Evolutionary conservation across 1,140 invertebrate genomes (phyloP), one percentile per base, ranked within the genome.

Genomic region (Riptortus pedestris): DNA sequence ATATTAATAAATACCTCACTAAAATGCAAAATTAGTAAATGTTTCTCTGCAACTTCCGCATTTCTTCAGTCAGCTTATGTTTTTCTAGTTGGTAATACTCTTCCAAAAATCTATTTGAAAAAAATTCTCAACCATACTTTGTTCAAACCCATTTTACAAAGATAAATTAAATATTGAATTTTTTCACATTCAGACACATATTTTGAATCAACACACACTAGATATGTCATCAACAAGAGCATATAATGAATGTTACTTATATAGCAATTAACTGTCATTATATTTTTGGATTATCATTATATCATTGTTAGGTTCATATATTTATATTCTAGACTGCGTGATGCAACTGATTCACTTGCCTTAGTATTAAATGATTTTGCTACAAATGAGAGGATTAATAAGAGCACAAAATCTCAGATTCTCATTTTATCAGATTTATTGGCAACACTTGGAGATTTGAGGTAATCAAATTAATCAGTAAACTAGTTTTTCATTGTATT

Each of bases 271-370:
- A 38, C 33, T 9, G 33, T 38, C 16, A 38, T 38, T 38, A 38
- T 38, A 38, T 38, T 9, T 9, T 38, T 38, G 7, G 7, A 38
- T n/a, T 16, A 38, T 5, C 33, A 9, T 38, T 38, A 38, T 38
- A 38, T 16, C 5, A 5, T 9, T 38, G 33, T 16, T 9, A 16
- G 16, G 16, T 38, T 38, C 33, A 38, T 9, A 38, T 5, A 38
- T 38, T 9, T 31, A 22, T 62, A 66, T 67, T 2, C 9, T 28
- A 85, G 84, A 72, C 72, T 86, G 55, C 77, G 85, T 16, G 85
- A 87, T 71, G 81, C 82, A 72, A 81, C 80, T 22, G 86, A 88
- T 69, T 83, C 86, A 69, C 68, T 87, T 31, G 78, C 83, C 5
- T 84, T 83, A 74, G 74, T 77, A n/a, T 71, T 85, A 22, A 79